Evolutionary conservation across 2,888 invertebrate species (phyloP).

Genomic region (Latrodectus elegans): DNA sequence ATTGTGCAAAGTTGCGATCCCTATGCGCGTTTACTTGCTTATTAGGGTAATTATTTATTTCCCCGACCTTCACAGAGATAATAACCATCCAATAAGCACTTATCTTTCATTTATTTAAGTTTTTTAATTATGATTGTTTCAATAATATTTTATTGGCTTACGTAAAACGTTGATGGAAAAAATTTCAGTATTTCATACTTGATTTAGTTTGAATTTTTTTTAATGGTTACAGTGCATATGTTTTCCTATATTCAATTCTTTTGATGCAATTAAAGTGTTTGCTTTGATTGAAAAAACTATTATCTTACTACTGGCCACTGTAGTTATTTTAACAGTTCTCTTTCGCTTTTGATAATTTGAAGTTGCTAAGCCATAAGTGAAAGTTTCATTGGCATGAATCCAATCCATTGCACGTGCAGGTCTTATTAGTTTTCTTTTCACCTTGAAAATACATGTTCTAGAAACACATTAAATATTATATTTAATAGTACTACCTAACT

Average conservation of each 20-base stretch:
- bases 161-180: too few species aligned
- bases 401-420: background rate
- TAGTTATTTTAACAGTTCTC: background rate
- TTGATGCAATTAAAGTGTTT: background rate
- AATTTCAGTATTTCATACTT: too few species aligned
- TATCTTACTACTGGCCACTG: constrained; percentile 4
- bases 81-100: background rate
- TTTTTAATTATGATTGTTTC: too few species aligned
- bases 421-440: background rate
- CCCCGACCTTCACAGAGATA: background rate
- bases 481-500: too few species aligned
- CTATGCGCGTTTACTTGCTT: background rate
- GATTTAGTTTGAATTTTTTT: too few species aligned
- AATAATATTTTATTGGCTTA: too few species aligned
- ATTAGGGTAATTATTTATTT: background rate
- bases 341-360: background rate
- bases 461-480: background rate
- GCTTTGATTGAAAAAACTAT: background rate
- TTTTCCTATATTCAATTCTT: background rate
- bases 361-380: background rate
- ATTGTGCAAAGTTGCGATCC: background rate
- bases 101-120: background rate
- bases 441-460: background rate
- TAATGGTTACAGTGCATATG: too few species aligned
- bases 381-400: background rate